phyloP scores from a whole-genome alignment of 2,888 invertebrate genomes.

The Venustoraphidia nigricollis region DNA sequence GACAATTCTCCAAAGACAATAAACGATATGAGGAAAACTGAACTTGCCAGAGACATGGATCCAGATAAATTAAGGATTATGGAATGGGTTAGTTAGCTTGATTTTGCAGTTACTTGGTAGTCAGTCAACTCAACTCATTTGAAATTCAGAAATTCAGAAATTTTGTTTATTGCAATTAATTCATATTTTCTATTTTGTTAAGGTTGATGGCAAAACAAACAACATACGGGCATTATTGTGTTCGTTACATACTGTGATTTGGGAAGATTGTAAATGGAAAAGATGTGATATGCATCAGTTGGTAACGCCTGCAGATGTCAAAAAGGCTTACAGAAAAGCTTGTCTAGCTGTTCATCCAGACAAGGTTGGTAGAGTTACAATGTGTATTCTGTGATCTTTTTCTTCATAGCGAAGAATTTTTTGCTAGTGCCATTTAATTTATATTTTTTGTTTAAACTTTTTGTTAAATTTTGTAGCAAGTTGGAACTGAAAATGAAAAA shows the following conservation, averaged over 20 bases:
- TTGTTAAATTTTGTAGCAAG: slow-evolving; percentile 52
- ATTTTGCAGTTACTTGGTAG: neutral
- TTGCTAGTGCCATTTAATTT: slow-evolving; percentile 4
- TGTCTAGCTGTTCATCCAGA: slow-evolving; percentile 97
- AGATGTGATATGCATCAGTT: slow-evolving; percentile 91
- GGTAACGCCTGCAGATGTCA: slow-evolving; percentile 83
- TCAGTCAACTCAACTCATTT: neutral
- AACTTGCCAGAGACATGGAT: slow-evolving; percentile 76
- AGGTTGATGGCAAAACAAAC: slow-evolving; percentile 91
- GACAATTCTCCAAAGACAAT: slow-evolving; percentile 72
- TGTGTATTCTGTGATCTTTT: too few species aligned
- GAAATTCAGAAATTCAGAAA: neutral
- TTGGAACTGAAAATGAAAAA: slow-evolving; percentile 81
- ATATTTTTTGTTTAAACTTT: slow-evolving; percentile 4
- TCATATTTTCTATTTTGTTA: slow-evolving; percentile 6
- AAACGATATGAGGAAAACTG: slow-evolving; percentile 84
- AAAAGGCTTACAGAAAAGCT: slow-evolving; percentile 88
- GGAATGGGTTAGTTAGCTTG: slow-evolving; percentile 51
- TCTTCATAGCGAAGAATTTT: slow-evolving; percentile 2
- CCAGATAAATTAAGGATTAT: slow-evolving; percentile 73
- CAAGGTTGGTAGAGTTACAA: slow-evolving; percentile 48
- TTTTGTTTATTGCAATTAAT: neutral
- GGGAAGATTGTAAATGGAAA: slow-evolving; percentile 88
- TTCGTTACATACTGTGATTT: slow-evolving; percentile 83
- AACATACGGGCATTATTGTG: slow-evolving; percentile 92